Conservation (phyloP, 2,797 vertebrate species). For the Channallabes apus region DNA sequence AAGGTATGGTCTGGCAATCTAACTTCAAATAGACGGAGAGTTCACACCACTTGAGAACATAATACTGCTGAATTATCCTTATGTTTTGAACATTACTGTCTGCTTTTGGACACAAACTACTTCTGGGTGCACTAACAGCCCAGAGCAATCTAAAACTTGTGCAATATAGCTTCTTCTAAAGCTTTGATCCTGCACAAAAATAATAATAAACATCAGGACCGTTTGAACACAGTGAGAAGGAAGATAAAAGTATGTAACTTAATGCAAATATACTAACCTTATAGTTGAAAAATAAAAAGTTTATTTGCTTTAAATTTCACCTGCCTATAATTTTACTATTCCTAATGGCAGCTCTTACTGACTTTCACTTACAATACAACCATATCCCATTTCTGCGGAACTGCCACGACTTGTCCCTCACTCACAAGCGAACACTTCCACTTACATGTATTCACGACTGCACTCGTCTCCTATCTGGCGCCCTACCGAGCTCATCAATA, state of each 20-base stretch:
- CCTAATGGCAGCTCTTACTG: not conserved
- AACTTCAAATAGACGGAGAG: not conserved
- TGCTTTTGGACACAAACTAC: constrained; percentile 27
- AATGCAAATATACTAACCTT: not conserved
- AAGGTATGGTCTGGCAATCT: not conserved
- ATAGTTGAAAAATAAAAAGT: not conserved
- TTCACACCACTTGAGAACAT: constrained; percentile 8
- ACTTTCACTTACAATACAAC: not conserved
- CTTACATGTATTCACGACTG: not conserved
- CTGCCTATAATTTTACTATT: not conserved
- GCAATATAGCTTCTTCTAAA: constrained; percentile 3
- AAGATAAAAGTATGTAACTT: not conserved
- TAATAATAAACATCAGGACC: not conserved
- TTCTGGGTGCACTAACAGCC: constrained; percentile 24
- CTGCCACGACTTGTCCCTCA: not conserved
- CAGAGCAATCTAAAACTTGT: constrained; percentile 7
- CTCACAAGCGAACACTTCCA: not conserved
- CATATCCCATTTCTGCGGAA: not conserved
- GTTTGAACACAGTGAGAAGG: not conserved
- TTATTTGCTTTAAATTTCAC: not conserved
- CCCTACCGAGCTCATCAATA: constrained; percentile 32
- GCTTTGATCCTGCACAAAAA: constrained; percentile 4
- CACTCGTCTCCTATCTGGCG: constrained; percentile 25
- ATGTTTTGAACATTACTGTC: constrained; percentile 22
- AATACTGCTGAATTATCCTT: constrained; percentile 14